Conservation (phyloP, 2,888 invertebrate species). For the Drosophila greeni region DNA sequence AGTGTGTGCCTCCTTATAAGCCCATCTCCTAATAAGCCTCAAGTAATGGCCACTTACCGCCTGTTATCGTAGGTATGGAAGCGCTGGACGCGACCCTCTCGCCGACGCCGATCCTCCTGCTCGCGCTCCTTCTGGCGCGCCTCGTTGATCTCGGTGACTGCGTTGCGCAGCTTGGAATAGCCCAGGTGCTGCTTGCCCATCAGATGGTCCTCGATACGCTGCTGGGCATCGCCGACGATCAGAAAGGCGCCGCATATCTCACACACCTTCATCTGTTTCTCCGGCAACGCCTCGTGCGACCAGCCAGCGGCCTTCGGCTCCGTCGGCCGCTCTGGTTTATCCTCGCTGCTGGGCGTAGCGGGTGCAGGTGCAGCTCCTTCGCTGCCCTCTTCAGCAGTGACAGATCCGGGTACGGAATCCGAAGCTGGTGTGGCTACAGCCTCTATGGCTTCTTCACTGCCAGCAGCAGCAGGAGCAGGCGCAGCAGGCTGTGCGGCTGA, state of each 20-base stretch:
- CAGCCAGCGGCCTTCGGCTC: constrained; percentile 75
- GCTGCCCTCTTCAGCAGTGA: not conserved
- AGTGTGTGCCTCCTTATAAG: not conserved
- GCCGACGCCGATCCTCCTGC: constrained; percentile 79
- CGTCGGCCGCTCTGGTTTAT: constrained; percentile 37
- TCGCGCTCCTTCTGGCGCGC: constrained; percentile 83
- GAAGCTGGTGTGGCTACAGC: not conserved
- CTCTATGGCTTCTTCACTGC: constrained; percentile 21
- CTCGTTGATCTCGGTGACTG: constrained; percentile 84
- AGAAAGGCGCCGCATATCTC: constrained; percentile 98
- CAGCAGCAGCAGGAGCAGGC: not conserved
- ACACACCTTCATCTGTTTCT: constrained; percentile 99
- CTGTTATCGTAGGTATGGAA: constrained; percentile 63
- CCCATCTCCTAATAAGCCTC: not conserved
- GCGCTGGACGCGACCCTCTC: constrained; percentile 72
- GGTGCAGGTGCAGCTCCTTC: not conserved
- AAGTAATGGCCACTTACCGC: constrained; percentile 47
- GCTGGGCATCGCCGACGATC: constrained; percentile 99
- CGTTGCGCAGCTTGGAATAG: constrained; percentile 85
- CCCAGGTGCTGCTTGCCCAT: constrained; percentile 99
- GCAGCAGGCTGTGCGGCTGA: not conserved
- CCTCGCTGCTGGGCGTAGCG: not conserved
- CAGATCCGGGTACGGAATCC: not conserved
- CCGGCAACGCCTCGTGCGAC: constrained; percentile 91
- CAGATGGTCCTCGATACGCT: constrained; percentile 97